Evolutionary conservation across 2,888 invertebrate species (phyloP).

Genomic region (Lepidochrysops patricia): DNA sequence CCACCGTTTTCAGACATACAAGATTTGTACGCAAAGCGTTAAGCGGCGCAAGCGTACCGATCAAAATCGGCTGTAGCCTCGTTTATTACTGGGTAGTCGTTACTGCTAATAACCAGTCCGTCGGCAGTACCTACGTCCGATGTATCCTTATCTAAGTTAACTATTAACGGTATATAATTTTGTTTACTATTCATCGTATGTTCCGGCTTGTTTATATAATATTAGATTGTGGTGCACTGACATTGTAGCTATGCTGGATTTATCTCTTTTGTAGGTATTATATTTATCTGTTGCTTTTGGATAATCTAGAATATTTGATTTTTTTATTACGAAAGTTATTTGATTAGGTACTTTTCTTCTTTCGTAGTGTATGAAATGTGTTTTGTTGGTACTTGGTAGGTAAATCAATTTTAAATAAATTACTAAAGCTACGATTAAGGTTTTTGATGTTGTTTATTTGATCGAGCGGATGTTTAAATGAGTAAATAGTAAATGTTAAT

Average conservation of each 20-base stretch:
- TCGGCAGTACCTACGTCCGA: slow-evolving; percentile 29
- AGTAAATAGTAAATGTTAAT: no score
- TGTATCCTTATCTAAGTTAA: slow-evolving; percentile 35
- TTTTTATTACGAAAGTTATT: no score
- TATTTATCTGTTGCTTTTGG: no score
- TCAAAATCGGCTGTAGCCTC: slow-evolving; percentile 46
- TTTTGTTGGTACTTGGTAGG: no score
- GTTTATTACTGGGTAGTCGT: slow-evolving; percentile 43
- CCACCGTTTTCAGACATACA: slow-evolving; percentile 55
- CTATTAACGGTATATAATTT: slow-evolving; percentile 1
- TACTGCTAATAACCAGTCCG: slow-evolving; percentile 50
- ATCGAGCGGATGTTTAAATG: no score
- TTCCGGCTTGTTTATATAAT: neutral
- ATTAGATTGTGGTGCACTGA: neutral
- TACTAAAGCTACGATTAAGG: no score
- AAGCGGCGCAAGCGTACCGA: slow-evolving; percentile 46
- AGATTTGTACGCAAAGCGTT: slow-evolving; percentile 61
- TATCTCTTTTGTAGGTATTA: neutral
- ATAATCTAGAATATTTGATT: no score
- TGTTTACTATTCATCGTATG: neutral
- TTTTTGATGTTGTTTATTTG: no score
- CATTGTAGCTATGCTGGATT: neutral
- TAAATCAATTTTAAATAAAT: no score
- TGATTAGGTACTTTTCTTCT: no score
- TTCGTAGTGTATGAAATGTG: no score